Evolutionary conservation across 2,888 invertebrate species (phyloP), one percentile per base, ranked within the genome.

Genomic region (Horisme vitalbata): DNA sequence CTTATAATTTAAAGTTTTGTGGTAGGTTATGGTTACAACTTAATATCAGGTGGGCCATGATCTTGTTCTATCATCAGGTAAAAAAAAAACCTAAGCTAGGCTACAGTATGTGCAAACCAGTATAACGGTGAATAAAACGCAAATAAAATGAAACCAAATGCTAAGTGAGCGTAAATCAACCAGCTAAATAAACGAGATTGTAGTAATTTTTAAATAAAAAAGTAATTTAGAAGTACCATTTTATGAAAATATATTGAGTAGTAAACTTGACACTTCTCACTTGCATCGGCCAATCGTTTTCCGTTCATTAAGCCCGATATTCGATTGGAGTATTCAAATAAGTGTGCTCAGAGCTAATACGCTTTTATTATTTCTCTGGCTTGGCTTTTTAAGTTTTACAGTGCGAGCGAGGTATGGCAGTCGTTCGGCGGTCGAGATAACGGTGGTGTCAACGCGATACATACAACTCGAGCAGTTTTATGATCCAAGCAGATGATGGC

Each of bases 181-280:
- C 45, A 41, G 38, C 55, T 56, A 46, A 54, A 58, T 63, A 64
- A 63, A 66, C 62, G 45, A 64, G 57, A 61, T 56, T 57, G 63
- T 61, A 52, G 57, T 52, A 44, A 57, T 61, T 62, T 64, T 57
- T 68, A 69, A 65, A 63, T 58, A 36, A 63, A 61, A 62, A 71
- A 57, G 57, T 65, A 67, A 69, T 66, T 61, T 67, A 76, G 68
- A 69, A 67, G 57, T 61, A 67, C 69, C 61, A 65, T 69, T 75
- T 75, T 71, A 79, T 75, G 67, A 66, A 65, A 76, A 76, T 71
- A 76, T 73, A 79, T 71, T 68, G 68, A 60, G 70, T 65, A 71
- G 71, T 75, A 68, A 74, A 75, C 57, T 68, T 70, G 79, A 77
- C 75, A 77, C 63, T 79, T 78, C 73, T 71, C 70, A 74, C 73